phyloP scores from a whole-genome alignment of 2,797 vertebrate genomes.

The Coranthus polyacanthus region DNA sequence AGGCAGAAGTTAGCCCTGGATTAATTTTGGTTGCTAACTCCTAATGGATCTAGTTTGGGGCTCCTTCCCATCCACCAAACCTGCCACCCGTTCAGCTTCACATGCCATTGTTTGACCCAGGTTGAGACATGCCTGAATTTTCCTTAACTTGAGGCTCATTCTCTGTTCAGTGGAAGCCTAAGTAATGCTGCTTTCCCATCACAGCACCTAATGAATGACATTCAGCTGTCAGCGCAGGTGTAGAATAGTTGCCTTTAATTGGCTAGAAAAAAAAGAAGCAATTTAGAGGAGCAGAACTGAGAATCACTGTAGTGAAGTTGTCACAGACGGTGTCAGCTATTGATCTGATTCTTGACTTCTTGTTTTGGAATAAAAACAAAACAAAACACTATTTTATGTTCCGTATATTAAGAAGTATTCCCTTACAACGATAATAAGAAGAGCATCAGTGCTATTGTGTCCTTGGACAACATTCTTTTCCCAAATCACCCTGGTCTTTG shows the following conservation, averaged over 20 bases:
- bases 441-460: too few relatives aligned
- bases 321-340: background rate
- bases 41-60: too few relatives aligned
- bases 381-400: background rate
- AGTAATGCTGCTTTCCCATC: background rate
- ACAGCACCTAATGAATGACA: constrained; percentile 22
- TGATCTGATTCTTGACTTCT: constrained; percentile 4
- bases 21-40: too few relatives aligned
- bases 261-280: constrained; percentile 9
- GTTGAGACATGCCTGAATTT: background rate
- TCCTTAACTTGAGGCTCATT: background rate
- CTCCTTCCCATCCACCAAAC: too few relatives aligned
- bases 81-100: too few relatives aligned
- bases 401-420: background rate
- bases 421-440: too few relatives aligned
- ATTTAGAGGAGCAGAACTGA: background rate
- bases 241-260: background rate
- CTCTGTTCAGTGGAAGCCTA: background rate
- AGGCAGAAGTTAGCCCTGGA: too few relatives aligned
- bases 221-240: constrained; percentile 4
- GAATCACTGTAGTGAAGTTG: background rate
- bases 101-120: background rate
- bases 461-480: too few relatives aligned
- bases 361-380: constrained; percentile 1
- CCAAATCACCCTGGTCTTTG: background rate